These are phyloP conservation scores for Psettodes erumei DNA, from an alignment of 2,113 vertebrate species.

Conservation along the genomic window DNA sequence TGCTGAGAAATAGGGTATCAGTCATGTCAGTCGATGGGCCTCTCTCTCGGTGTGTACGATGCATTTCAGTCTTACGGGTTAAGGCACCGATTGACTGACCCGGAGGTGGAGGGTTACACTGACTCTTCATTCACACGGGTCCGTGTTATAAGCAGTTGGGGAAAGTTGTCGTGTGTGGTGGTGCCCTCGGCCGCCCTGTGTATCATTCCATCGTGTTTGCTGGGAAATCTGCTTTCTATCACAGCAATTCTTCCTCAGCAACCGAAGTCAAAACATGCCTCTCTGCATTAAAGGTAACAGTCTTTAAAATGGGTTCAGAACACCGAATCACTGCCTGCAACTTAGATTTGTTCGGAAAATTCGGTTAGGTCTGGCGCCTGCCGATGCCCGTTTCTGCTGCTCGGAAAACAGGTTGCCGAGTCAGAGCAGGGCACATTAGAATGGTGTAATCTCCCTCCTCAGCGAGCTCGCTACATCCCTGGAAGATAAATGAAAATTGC, in stretches of 20 bases:
- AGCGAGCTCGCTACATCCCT: background rate
- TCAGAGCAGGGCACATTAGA: background rate
- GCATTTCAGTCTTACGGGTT: background rate
- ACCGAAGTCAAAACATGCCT: background rate
- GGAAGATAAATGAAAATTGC: background rate
- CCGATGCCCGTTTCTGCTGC: background rate
- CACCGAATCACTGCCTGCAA: background rate
- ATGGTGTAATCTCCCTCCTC: no score
- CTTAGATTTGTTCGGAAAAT: background rate
- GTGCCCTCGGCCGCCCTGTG: no score
- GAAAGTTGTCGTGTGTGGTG: no score
- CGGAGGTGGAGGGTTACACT: background rate
- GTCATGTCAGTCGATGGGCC: background rate
- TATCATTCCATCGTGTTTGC: background rate
- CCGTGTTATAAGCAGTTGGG: no score
- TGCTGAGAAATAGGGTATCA: background rate
- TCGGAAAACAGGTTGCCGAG: background rate
- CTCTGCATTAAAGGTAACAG: background rate
- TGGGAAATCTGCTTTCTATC: background rate
- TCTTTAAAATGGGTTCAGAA: background rate
- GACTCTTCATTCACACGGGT: background rate
- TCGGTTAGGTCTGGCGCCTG: background rate
- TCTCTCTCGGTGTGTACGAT: background rate
- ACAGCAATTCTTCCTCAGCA: background rate
- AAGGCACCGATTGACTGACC: background rate